Evolutionary conservation across 2,888 invertebrate species (phyloP).

Genomic region (Dendrolimus houi): DNA sequence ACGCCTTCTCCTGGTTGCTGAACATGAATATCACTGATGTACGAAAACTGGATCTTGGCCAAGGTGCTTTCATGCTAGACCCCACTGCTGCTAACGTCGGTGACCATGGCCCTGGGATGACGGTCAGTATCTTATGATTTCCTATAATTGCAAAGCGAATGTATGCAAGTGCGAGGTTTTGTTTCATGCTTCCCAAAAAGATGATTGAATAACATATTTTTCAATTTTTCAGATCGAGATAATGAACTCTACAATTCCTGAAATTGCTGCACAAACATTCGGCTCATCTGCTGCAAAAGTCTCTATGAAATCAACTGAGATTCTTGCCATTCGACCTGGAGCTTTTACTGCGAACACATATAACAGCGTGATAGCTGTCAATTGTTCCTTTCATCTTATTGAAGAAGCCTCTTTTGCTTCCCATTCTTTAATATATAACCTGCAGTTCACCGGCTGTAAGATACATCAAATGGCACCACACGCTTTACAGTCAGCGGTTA

Average conservation of each 20-base stretch:
- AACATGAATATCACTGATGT: conserved; percentile 78
- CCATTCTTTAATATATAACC: conserved; percentile 76
- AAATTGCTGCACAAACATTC: conserved; percentile 78
- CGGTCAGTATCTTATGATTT: conserved; percentile 44
- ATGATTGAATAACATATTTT: conserved; percentile 1
- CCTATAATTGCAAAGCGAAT: conserved; percentile 12
- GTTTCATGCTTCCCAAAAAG: background rate
- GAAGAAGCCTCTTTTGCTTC: conserved; percentile 80
- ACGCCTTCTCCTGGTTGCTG: conserved; percentile 81
- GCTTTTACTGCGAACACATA: conserved; percentile 82
- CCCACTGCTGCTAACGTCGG: conserved; percentile 74
- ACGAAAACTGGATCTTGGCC: conserved; percentile 68
- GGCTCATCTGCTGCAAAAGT: conserved; percentile 79
- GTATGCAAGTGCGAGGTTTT: conserved; percentile 14
- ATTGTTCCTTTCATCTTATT: conserved; percentile 77
- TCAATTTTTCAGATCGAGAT: conserved; percentile 77
- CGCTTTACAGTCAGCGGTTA: conserved; percentile 79
- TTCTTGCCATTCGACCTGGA: conserved; percentile 74
- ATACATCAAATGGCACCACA: conserved; percentile 72
- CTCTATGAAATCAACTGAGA: conserved; percentile 63
- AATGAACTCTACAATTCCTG: conserved; percentile 75
- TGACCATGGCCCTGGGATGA: conserved; percentile 79
- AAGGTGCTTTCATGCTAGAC: conserved; percentile 80
- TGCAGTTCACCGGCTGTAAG: conserved; percentile 77
- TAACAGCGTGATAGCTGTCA: conserved; percentile 76